Conservation (phyloP, 2,888 invertebrate species). For the Thumatha senex region DNA sequence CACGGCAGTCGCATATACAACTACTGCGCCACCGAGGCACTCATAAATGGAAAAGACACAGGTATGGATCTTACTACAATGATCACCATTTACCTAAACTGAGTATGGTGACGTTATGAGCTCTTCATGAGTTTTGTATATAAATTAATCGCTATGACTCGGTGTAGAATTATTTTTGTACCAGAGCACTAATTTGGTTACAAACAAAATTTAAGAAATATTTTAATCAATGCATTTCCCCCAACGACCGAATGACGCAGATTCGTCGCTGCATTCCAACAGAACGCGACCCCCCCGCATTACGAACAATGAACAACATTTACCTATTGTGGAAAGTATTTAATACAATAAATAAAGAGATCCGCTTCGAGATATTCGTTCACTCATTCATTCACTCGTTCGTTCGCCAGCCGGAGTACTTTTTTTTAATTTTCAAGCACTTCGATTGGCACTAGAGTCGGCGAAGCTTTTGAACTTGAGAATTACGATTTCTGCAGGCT, state of each 20-base stretch:
- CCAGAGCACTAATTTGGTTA: constrained; percentile 1
- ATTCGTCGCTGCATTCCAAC: constrained; percentile 47
- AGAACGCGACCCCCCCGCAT: constrained; percentile 57
- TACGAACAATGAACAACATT: constrained; percentile 55
- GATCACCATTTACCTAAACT: no score
- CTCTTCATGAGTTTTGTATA: not conserved
- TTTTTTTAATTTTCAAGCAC: constrained; percentile 57
- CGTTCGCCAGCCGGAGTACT: constrained; percentile 50
- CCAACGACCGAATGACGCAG: constrained; percentile 28
- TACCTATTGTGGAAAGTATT: constrained; percentile 63
- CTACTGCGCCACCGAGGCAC: no score
- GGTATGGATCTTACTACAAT: no score
- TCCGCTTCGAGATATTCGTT: constrained; percentile 75
- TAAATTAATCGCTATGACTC: not conserved
- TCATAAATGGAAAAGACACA: no score
- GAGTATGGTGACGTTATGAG: no score
- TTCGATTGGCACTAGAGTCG: constrained; percentile 76
- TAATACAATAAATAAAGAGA: constrained; percentile 72
- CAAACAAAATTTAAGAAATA: constrained; percentile 2
- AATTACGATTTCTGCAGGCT: constrained; percentile 46
- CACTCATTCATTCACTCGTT: constrained; percentile 62
- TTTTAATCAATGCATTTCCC: constrained; percentile 25
- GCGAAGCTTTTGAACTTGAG: constrained; percentile 63
- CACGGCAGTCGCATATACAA: no score
- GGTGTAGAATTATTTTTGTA: no score